Conservation (phyloP, 1,140 invertebrate species). For the Lordiphosa stackelbergi region DNA sequence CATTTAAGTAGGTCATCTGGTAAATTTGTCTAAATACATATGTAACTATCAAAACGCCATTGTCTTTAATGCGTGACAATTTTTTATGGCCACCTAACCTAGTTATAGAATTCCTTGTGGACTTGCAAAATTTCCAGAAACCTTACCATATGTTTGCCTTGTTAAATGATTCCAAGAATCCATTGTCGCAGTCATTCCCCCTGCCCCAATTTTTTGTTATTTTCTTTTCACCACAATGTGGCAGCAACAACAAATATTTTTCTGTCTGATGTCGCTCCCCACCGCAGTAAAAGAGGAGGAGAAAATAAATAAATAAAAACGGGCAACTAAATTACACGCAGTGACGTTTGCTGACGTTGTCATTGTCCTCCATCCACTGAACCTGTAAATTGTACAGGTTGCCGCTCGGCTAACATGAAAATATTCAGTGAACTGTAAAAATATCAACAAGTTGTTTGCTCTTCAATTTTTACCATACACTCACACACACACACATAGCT, state of each 20-base stretch:
- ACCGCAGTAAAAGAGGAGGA: not conserved
- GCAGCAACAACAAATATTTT: constrained; percentile 20
- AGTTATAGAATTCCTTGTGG: constrained; percentile 7
- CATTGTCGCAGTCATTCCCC: constrained; percentile 28
- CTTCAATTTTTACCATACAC: constrained; percentile 48
- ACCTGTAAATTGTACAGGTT: constrained; percentile 8
- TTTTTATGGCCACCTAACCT: constrained; percentile 9
- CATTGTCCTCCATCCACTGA: constrained; percentile 8
- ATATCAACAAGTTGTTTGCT: constrained; percentile 75
- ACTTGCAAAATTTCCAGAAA: constrained; percentile 14
- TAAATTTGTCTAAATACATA: too few relatives aligned
- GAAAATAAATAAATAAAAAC: constrained; percentile 54
- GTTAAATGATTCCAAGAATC: constrained; percentile 50
- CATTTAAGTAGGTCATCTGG: too few relatives aligned
- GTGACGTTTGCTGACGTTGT: constrained; percentile 63
- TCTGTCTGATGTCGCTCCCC: constrained; percentile 24
- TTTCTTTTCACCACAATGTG: constrained; percentile 8
- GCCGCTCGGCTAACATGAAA: constrained; percentile 24
- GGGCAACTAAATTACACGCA: constrained; percentile 50
- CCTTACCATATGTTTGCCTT: constrained; percentile 45
- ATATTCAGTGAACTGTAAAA: constrained; percentile 73
- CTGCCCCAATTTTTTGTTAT: constrained; percentile 23
- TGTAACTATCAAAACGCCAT: too few relatives aligned
- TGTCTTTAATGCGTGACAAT: not conserved
- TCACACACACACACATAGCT: constrained; percentile 30